Conservation (phyloP, 2,888 invertebrate species). For the Coenonympha arcania region DNA sequence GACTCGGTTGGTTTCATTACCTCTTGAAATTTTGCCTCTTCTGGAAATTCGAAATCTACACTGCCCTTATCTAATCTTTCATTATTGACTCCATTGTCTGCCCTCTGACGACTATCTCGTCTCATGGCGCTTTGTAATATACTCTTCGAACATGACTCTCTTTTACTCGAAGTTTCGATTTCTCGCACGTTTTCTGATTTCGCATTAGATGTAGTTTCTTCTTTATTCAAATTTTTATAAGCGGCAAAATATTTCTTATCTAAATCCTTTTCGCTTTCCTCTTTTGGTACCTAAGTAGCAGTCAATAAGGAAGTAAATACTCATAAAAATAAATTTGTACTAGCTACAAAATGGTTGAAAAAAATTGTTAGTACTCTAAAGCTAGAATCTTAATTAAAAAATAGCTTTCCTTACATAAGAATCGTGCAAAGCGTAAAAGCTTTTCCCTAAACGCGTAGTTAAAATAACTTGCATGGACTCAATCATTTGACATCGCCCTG, state of each 20-base stretch:
- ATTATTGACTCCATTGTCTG: slow-evolving; percentile 12
- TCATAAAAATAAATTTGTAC: no score
- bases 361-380: no score
- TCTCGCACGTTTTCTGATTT: slow-evolving; percentile 19
- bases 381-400: not conserved
- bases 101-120: slow-evolving; percentile 24
- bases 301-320: not conserved
- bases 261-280: slow-evolving; percentile 61
- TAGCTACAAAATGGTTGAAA: no score
- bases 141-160: slow-evolving; percentile 2
- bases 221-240: slow-evolving; percentile 44
- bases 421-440: slow-evolving; percentile 62
- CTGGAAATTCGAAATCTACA: slow-evolving; percentile 18
- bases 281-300: slow-evolving; percentile 33
- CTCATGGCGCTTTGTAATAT: slow-evolving; percentile 18
- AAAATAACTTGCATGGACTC: slow-evolving; percentile 69
- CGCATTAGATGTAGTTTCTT: slow-evolving; percentile 22
- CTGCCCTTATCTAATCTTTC: slow-evolving; percentile 24
- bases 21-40: slow-evolving; percentile 29
- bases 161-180: slow-evolving; percentile 8
- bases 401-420: slow-evolving; percentile 49
- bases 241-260: slow-evolving; percentile 62
- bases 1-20: slow-evolving; percentile 31
- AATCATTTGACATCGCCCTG: slow-evolving; percentile 76
- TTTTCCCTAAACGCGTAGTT: slow-evolving; percentile 44